Evolutionary conservation across 1,140 invertebrate species (phyloP), one percentile per base, ranked within the genome.

Genomic region (Medauroidea extradentata): DNA sequence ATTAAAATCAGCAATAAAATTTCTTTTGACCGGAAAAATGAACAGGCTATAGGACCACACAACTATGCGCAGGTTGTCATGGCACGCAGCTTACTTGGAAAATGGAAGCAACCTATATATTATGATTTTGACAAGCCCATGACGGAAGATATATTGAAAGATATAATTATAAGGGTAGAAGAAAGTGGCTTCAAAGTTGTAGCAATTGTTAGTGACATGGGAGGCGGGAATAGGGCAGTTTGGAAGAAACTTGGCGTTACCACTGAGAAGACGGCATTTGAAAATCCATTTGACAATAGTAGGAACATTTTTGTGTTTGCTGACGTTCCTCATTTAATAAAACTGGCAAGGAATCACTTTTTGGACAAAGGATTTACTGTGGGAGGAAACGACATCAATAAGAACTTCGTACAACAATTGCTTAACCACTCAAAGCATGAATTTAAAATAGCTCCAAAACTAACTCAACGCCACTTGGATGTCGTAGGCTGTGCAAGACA

Each of bases 71-170:
- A 66, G 44, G 57, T 57, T 44, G 54, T 61, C 1, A 65, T 67
- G 56, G 63, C 42, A 21, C 24, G 61, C 16, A 57, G 63, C 2
- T 53, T 75, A 9, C 50, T 62, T 51, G 24, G 19, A 8, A 67
- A 65, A 2, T 75, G 72, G 71, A 73, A 73, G 49, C 70, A 74
- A 62, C 65, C 67, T 0, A 50, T 74, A 8, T 72, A 63, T 46
- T 69, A 63, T 59, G 48, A 64, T 44, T 75, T 66, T 64, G 68
- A 74, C 43, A 57, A 46, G 11, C 1, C 42, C n/a, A 67, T 75
- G 59, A 71, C 60, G n/a, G n/a, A n/a, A n/a, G 0, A 62, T 58
- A 43, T 60, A 1, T 53, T 69, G 19, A 27, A 53, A 0, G 27
- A 60, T 3, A 42, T 67, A n/a, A 64, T 69, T 34, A 4, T 14